Base-by-base conservation (phyloP, 2,113 vertebrate genomes). In the Oncorhynchus nerka region DNA sequence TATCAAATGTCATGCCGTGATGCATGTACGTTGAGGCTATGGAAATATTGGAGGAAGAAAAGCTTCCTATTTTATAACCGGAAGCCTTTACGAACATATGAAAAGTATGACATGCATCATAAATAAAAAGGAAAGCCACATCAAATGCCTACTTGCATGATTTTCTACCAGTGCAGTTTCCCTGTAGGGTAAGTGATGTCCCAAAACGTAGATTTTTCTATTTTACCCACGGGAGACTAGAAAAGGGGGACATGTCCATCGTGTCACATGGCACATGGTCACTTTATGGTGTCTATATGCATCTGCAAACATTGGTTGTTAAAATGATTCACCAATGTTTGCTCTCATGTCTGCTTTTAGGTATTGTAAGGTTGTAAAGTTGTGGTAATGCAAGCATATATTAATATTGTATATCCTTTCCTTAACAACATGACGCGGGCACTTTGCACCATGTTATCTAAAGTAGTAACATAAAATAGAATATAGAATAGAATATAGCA, bases 341-440 rank as follows among this genome's bases (percentile, higher is more conserved):
- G 75, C 75, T 79, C 75, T 69, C 75, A 64, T 69, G 77, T 76
- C 75, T 71, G 75, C 69, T 75, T 61, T 78, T 73, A 80, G 72
- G 75, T 75, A 71, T 70, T 59, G 59, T 68, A 61, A 45, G 8
- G 39, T 11, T 45, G 8, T 45, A 66, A 79, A 68, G 68, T 15
- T 72, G 68, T 70, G 66, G 26, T 24, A 67, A 75, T 72, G 77
- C 75, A 75, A 73, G 76, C 71, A 57, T 68, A 78, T 70, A 85
- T 45, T 49, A 82, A 82, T 82, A 80, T 80, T 85, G 80, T 45
- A 12, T 77, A 85, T 82, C 59, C 32, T 70, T 62, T 74, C 71
- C 70, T 45, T 45, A 45, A 11, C 39, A 70, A 74, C 51, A 78
- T 20, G 26, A 70, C 75, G 39, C 76, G 26, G 26, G 57, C 67